A percentile compares a stretch with the other conserved stretches of the same genome.
Evolutionary conservation across 2,888 invertebrate species (phyloP).

Genomic region (Polylopha cassiicola): DNA sequence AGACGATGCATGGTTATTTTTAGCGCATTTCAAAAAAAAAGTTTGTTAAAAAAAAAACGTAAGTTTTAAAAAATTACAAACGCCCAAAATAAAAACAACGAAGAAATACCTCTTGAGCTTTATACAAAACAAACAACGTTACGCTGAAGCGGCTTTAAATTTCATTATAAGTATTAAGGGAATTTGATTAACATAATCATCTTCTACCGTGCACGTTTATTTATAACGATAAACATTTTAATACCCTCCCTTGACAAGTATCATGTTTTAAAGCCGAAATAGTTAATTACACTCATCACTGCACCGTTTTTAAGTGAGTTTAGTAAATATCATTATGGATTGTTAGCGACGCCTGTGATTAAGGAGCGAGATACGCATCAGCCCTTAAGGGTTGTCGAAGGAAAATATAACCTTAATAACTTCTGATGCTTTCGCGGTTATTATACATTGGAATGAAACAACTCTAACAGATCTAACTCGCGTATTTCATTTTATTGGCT

Average conservation of each 20-base stretch:
- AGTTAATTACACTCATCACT: conserved; percentile 49
- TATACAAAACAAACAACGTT: too few species aligned
- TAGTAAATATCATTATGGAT: conserved; percentile 57
- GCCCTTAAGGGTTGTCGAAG: conserved; percentile 28
- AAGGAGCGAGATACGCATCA: conserved; percentile 54
- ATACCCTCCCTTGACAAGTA: conserved; percentile 26
- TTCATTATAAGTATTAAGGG: too few species aligned
- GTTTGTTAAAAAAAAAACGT: too few species aligned
- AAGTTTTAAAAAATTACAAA: too few species aligned
- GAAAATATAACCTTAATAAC: neutral
- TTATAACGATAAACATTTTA: conserved; percentile 24
- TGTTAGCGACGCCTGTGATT: conserved; percentile 57
- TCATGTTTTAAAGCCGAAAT: conserved; percentile 34
- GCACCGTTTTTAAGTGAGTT: conserved; percentile 52
- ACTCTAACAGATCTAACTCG: too few species aligned
- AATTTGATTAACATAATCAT: conserved; percentile 19
- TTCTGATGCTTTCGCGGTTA: neutral
- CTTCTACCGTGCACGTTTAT: conserved; percentile 18
- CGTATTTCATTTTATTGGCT: too few species aligned
- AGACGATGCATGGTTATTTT: too few species aligned
- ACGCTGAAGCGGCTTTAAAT: too few species aligned
- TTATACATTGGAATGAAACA: neutral
- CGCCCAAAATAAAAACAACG: too few species aligned
- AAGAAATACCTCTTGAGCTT: too few species aligned
- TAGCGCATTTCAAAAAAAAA: too few species aligned